These are phyloP conservation scores for Megatriorchis doriae DNA, from an alignment of 2,113 vertebrate species.

Conservation along the genomic window DNA sequence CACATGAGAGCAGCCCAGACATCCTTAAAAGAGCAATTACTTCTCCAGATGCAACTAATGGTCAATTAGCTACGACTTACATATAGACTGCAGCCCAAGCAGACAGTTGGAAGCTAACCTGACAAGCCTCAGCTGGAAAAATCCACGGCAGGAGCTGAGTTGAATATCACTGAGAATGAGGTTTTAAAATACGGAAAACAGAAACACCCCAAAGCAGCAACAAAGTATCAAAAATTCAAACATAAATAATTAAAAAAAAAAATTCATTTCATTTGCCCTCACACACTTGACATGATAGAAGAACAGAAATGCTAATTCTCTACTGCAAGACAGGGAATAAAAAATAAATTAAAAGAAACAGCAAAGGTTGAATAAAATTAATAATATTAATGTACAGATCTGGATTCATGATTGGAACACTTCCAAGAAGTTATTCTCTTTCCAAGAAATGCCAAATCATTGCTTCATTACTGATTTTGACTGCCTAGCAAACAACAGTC, in stretches of 20 bases:
- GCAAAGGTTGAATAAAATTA: neutral
- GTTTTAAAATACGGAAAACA: neutral
- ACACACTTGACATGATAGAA: neutral
- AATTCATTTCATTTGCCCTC: neutral
- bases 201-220: neutral
- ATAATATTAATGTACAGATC: neutral
- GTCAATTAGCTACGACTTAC: conserved; percentile 14
- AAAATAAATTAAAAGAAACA: neutral
- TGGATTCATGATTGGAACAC: neutral
- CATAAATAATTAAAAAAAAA: neutral
- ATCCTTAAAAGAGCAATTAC: conserved; percentile 18
- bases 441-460: neutral
- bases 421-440: neutral
- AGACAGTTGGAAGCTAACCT: neutral
- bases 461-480: neutral
- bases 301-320: neutral
- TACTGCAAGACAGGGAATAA: neutral
- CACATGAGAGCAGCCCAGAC: neutral
- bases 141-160: neutral
- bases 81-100: neutral
- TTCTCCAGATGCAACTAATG: conserved; percentile 35
- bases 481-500: neutral
- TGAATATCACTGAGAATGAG: neutral
- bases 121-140: neutral
- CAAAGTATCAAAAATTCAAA: neutral